Percentiles rank a stretch among this genome's conserved stretches.
Conservation (phyloP, 2,113 vertebrate species). For the Amphiprion ocellaris region DNA sequence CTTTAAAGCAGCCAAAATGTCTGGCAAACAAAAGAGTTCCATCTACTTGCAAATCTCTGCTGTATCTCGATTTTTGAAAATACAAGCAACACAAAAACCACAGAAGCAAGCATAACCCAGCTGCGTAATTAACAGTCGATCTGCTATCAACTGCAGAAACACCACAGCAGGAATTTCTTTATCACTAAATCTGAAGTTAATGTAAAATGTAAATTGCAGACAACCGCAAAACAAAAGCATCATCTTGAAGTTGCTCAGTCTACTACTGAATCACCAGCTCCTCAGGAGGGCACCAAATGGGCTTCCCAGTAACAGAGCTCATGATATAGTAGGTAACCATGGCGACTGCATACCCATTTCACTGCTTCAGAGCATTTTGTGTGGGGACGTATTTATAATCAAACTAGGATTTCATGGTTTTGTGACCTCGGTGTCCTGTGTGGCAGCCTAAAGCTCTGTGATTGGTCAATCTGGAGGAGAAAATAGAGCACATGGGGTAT, state of each 20-base stretch:
- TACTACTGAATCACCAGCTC: background rate
- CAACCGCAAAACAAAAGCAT: slow-evolving; percentile 1
- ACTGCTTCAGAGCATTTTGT: background rate
- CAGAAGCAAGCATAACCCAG: too few species aligned
- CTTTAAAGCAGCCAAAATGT: too few species aligned
- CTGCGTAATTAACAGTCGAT: too few species aligned
- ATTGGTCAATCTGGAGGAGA: slow-evolving; percentile 14
- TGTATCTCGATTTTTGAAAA: too few species aligned
- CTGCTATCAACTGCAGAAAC: too few species aligned
- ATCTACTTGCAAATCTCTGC: too few species aligned
- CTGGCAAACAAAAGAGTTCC: too few species aligned
- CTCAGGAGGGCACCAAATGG: background rate
- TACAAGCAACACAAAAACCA: too few species aligned
- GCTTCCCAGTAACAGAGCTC: slow-evolving; percentile 25
- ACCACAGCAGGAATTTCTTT: too few species aligned
- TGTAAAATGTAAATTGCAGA: too few species aligned
- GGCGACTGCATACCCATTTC: slow-evolving; percentile 26
- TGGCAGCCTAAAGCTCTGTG: background rate
- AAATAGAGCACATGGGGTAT: background rate
- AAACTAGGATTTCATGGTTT: slow-evolving; percentile 39
- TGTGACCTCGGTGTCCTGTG: slow-evolving; percentile 21
- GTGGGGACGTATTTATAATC: slow-evolving; percentile 20
- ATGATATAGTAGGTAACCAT: slow-evolving; percentile 33
- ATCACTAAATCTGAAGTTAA: too few species aligned
- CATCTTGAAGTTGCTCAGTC: background rate